Evolutionary conservation across 2,797 vertebrate genomes (phyloP), one percentile per base, ranked within the genome.

Genomic region (Gila robusta): DNA sequence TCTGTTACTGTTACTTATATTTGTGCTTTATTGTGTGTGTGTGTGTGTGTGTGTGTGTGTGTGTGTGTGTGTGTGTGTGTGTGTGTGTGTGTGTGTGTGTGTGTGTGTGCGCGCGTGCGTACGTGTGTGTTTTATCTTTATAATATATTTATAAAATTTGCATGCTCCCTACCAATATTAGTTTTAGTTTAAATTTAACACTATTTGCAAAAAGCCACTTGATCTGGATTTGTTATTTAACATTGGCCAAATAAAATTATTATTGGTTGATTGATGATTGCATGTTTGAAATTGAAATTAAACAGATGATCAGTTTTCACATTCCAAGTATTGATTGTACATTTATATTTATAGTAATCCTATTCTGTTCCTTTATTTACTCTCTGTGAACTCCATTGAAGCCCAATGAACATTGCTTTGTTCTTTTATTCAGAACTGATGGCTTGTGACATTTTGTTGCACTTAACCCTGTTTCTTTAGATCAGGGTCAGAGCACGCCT

Each of bases 381-480:
- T 70, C 23, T 70, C 32, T 56, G 1, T 56, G 49, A 39, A 39
- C 44, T 67, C 44, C 28, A 66, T 3, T 59, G 2, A 74, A 37
- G n/a, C 1, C 82, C 26, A 76, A 2, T 76, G 28, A 23, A 32
- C 37, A 72, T 79, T 11, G n/a, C 41, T n/a, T 71, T 56, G 64
- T 86, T 56, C 47, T 49, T 72, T 83, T 87, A 32, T 84, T 19
- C 26, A 66, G 52, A 35, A 76, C 44, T 87, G 69, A 39, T 83
- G 71, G 83, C 66, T 86, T 81, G 71, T 73, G 56, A 47, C 59
- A 69, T 82, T 52, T 79, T 78, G 26, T 71, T 85, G 71, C 44
- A 41, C 54, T 59, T 78, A 72, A 69, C 6, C 37, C 71, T 41
- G 72, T 79, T 52, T 74, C 78, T 67, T 19, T 49, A 79, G 74